Evolutionary conservation across 1,140 invertebrate genomes (phyloP), one percentile per base, ranked within the genome.

Genomic region (Drosophila tani): DNA sequence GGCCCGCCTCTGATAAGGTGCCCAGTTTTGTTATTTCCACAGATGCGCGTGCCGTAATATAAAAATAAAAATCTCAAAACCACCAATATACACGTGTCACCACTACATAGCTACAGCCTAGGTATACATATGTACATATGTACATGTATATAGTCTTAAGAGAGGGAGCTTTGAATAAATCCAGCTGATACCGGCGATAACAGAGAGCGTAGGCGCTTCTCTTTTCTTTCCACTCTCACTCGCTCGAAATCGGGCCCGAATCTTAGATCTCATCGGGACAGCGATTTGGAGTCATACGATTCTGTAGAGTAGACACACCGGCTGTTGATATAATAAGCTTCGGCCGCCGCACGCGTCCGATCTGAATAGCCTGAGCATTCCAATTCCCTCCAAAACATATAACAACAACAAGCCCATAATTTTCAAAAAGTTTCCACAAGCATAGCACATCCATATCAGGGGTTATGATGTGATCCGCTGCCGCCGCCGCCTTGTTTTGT

Each of bases 21-120:
- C 8, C 12, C 32, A 11, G 14, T 38, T 41, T 49, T 67, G 27
- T 75, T 76, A 51, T 77, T 56, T 40, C 56, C 56, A 24, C 64
- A 62, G 55, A 21, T 24, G 57, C 64, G 74, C 75, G 75, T 77
- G 73, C 75, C 74, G 43, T 35, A 56, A 69, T 62, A 78, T 78
- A 78, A 49, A 77, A 78, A 78, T 78, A 78, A 62, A 78, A 78
- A 78, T 78, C 74, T 62, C 15, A 56, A 78, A 78, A 50, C 49
- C 56, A 49, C 32, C 46, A 17, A 50, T 65, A 64, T 24, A 69
- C 38, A 62, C 55, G 50, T 60, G 64, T 50, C 53, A 56, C 53
- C 19, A 24, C 32, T 40, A 41, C 35, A 51, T 53, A 60, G 15
- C 12, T 15, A 21, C 6, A 15, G 32, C 4, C 35, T 3, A 21